Conservation (phyloP, 2,113 vertebrate genomes). For the Orientallactaga bullata region DNA sequence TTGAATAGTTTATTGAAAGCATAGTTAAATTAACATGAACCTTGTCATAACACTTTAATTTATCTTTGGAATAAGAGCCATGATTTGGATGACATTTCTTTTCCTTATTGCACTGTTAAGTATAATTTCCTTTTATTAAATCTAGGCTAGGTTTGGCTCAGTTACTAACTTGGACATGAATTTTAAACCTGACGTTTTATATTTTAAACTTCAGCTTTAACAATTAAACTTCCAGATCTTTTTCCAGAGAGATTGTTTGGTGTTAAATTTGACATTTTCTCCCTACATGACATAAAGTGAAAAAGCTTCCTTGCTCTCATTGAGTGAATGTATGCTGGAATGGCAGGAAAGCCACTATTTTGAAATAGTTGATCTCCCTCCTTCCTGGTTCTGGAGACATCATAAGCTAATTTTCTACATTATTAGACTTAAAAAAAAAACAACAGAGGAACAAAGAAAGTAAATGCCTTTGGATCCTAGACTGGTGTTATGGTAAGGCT, state of each 20-base stretch:
- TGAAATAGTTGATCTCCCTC: neutral
- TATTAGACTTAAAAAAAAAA: neutral
- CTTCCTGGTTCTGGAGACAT: neutral
- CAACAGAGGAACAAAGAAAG: neutral
- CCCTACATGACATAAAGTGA: neutral
- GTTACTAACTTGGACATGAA: neutral
- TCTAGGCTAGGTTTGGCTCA: slow-evolving; percentile 17
- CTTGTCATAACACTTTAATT: slow-evolving; percentile 63
- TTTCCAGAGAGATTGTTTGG: neutral
- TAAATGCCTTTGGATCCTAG: neutral
- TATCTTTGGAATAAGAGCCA: slow-evolving; percentile 54
- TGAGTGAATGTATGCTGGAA: neutral
- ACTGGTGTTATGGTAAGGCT: neutral
- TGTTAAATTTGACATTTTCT: neutral
- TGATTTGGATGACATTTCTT: neutral
- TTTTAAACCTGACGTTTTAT: neutral
- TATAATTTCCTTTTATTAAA: slow-evolving; percentile 23
- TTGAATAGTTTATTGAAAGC: slow-evolving; percentile 64
- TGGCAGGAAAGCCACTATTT: neutral
- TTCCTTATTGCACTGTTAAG: neutral
- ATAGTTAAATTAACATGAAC: slow-evolving; percentile 61
- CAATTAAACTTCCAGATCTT: neutral
- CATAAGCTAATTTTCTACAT: neutral
- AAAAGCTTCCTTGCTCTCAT: neutral
- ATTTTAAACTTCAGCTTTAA: neutral